Evolutionary conservation across 1,140 invertebrate species (phyloP).

Genomic region (Drosophila virilis): DNA sequence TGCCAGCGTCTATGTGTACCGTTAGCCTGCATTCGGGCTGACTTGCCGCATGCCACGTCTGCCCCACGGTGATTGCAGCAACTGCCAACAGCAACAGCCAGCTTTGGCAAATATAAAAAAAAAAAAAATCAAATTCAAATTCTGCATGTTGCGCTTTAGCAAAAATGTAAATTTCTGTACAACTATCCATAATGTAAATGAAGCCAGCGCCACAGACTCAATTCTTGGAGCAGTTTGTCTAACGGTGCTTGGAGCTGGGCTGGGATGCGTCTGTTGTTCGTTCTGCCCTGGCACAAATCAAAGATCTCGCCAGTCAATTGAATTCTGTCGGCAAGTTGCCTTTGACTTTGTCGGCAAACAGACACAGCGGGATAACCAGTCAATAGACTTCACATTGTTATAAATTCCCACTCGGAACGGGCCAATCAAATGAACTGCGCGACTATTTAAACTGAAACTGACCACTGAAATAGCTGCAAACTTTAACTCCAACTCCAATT

Average conservation of each 20-base stretch:
- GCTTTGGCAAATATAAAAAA: slow-evolving; percentile 8
- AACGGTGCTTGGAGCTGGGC: slow-evolving; percentile 56
- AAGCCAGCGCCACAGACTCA: slow-evolving; percentile 45
- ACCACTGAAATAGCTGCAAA: slow-evolving; percentile 31
- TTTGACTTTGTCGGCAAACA: slow-evolving; percentile 80
- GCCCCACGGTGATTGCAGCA: slow-evolving; percentile 30
- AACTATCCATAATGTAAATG: slow-evolving; percentile 75
- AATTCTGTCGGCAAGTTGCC: slow-evolving; percentile 67
- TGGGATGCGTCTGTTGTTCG: slow-evolving; percentile 10
- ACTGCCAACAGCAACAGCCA: slow-evolving; percentile 7
- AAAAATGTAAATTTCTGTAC: slow-evolving; percentile 69
- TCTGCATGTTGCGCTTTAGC: slow-evolving; percentile 18
- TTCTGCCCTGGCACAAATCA: slow-evolving; percentile 35
- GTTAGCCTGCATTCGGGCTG: slow-evolving; percentile 62
- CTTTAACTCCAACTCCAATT: not conserved
- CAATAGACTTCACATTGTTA: slow-evolving; percentile 45
- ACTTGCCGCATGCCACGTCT: slow-evolving; percentile 53
- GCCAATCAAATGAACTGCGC: slow-evolving; percentile 56
- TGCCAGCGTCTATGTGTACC: slow-evolving; percentile 59
- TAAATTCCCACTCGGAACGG: slow-evolving; percentile 34
- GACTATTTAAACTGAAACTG: slow-evolving; percentile 65
- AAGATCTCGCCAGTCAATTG: slow-evolving; percentile 65
- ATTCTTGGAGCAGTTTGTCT: slow-evolving; percentile 39
- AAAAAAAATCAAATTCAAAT: slow-evolving; percentile 24
- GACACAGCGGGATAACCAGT: slow-evolving; percentile 58